Conservation (phyloP, 2,113 vertebrate species). For the Nesogale talazaci region DNA sequence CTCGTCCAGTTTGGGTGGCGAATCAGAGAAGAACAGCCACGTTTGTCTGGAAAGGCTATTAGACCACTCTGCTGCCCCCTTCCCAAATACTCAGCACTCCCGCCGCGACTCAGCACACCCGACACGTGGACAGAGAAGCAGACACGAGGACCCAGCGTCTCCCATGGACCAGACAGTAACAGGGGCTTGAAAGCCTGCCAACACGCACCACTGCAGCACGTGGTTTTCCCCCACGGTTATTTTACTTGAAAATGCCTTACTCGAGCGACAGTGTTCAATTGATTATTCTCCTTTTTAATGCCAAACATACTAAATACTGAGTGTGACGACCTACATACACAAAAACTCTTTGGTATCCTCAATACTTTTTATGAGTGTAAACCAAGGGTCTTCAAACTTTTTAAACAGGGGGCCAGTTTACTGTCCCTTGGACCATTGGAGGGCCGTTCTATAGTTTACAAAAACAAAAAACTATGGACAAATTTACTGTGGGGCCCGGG, state of each 20-base stretch:
- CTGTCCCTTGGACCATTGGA: too few relatives aligned
- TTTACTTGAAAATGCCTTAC: background rate
- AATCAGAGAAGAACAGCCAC: background rate
- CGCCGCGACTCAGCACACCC: background rate
- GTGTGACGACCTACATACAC: fast-evolving
- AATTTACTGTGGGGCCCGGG: too few relatives aligned
- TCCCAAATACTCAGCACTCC: background rate
- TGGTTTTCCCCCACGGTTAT: background rate
- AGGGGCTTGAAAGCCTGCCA: fast-evolving
- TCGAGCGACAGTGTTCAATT: too few relatives aligned
- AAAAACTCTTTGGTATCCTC: background rate
- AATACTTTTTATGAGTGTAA: fast-evolving
- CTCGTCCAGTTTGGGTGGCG: background rate
- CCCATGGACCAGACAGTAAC: background rate
- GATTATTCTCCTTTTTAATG: background rate
- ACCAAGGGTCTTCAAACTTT: too few relatives aligned
- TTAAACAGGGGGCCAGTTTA: too few relatives aligned
- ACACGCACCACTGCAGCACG: background rate
- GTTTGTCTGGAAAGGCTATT: background rate
- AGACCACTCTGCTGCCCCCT: background rate
- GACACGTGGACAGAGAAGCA: background rate
- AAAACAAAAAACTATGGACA: too few relatives aligned
- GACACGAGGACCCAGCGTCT: fast-evolving
- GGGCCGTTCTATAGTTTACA: too few relatives aligned
- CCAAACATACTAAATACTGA: background rate